A percentile compares a stretch with the other conserved stretches of the same genome.
These are phyloP conservation scores for Clinocottus analis DNA, from an alignment of 2,113 vertebrate genomes.

Conservation along the genomic window DNA sequence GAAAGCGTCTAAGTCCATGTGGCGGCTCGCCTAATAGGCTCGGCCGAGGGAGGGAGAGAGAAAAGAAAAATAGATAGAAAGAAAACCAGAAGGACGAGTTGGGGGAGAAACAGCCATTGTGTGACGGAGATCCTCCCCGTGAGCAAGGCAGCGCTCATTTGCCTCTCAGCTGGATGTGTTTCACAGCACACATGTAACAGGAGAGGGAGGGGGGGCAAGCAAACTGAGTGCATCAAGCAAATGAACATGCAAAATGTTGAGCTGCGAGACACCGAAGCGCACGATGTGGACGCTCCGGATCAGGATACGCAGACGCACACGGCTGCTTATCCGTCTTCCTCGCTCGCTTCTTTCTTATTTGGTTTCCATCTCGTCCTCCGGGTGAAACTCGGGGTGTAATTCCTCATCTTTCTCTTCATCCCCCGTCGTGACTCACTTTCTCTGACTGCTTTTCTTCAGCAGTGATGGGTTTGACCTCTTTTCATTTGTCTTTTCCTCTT, in stretches of 20 bases:
- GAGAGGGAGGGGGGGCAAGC: neutral
- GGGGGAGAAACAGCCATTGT: conserved; percentile 28
- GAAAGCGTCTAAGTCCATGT: conserved; percentile 46
- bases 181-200: conserved; percentile 21
- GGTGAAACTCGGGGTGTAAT: conserved; percentile 6
- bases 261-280: neutral
- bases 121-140: conserved; percentile 31
- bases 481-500: conserved; percentile 4
- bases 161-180: conserved; percentile 18
- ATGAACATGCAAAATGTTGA: conserved; percentile 55
- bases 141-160: neutral
- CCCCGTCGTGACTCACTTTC: neutral
- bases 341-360: neutral
- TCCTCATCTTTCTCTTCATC: neutral
- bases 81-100: conserved; percentile 70
- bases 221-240: conserved; percentile 48
- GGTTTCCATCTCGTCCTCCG: conserved; percentile 20
- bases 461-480: conserved; percentile 25
- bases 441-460: neutral
- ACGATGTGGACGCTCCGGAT: conserved; percentile 13
- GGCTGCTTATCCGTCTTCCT: conserved; percentile 40
- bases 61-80: conserved; percentile 36
- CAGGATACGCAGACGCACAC: conserved; percentile 29
- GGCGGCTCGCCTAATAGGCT: conserved; percentile 52
- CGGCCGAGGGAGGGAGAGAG: conserved; percentile 20